Percentiles rank a stretch among this genome's conserved stretches.
Conservation (phyloP, 2,797 vertebrate genomes). For the Euphonia xanthogaster region DNA sequence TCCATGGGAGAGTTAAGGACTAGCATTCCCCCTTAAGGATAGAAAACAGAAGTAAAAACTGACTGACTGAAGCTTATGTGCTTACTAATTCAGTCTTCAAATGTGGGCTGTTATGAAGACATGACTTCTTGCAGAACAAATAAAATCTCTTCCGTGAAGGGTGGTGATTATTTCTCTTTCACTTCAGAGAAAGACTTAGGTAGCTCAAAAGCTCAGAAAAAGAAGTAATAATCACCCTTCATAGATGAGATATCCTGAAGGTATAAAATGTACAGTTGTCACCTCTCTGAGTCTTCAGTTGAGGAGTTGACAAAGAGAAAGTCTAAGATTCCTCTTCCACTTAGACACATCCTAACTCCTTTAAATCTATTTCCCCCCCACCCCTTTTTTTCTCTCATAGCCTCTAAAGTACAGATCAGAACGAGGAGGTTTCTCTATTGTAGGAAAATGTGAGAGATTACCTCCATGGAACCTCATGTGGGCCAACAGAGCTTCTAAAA, state of each 20-base stretch:
- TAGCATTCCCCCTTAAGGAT: background rate
- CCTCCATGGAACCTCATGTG: background rate
- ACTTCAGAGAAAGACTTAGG: slow-evolving; percentile 24
- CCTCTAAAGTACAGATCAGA: background rate
- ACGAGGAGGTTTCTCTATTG: background rate
- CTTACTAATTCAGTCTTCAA: slow-evolving; percentile 10
- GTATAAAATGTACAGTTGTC: background rate
- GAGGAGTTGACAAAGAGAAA: background rate
- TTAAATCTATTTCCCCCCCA: background rate
- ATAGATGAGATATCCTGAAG: background rate
- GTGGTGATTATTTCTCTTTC: slow-evolving; percentile 46
- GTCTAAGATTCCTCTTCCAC: background rate
- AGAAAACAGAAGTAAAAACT: background rate
- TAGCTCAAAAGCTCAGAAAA: background rate
- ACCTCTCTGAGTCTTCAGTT: background rate
- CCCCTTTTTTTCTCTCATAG: background rate
- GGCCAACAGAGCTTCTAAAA: background rate
- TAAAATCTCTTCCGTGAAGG: slow-evolving; percentile 31
- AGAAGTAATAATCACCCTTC: slow-evolving; percentile 9
- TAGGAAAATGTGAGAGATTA: background rate
- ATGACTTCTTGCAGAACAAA: background rate
- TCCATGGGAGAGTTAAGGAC: background rate
- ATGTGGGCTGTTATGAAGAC: slow-evolving; percentile 5
- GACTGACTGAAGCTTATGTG: background rate
- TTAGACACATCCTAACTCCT: background rate